These are phyloP conservation scores for Astatotilapia flaviijosephi DNA, from an alignment of 2,113 vertebrate genomes.

Conservation along the genomic window DNA sequence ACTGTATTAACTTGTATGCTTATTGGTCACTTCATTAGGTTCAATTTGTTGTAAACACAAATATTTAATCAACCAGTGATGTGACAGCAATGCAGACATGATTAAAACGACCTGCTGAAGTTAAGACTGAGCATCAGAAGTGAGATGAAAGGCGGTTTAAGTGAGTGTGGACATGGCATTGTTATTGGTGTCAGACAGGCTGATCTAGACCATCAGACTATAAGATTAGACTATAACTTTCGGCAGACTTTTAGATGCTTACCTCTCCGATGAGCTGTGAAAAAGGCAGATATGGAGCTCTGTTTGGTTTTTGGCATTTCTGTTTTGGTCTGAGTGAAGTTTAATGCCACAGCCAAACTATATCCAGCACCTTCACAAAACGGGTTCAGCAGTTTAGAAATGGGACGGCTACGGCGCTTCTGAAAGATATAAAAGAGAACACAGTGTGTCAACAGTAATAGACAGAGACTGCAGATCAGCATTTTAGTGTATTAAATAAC, in stretches of 20 bases:
- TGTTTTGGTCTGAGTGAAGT: slow-evolving; percentile 73
- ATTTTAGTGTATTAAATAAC: not conserved
- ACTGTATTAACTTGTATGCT: not conserved
- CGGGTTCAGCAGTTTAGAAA: slow-evolving; percentile 69
- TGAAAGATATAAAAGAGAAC: slow-evolving; percentile 1
- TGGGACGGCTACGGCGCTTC: slow-evolving; percentile 45
- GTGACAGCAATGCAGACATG: not conserved
- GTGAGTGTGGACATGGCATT: not conserved
- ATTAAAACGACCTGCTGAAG: not conserved
- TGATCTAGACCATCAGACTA: not conserved
- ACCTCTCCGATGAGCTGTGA: slow-evolving; percentile 48
- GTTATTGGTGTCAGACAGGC: not conserved
- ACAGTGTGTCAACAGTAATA: not conserved
- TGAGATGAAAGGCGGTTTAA: not conserved
- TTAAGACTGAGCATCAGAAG: not conserved
- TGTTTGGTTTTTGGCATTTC: slow-evolving; percentile 71
- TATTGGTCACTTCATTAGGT: not conserved
- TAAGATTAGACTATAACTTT: not conserved
- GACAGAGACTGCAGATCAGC: not conserved
- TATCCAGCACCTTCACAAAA: slow-evolving; percentile 48
- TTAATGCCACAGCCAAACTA: slow-evolving; percentile 62
- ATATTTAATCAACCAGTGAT: not conserved
- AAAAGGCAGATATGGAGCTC: slow-evolving; percentile 69
- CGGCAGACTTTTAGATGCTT: not conserved
- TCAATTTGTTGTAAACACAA: not conserved